phyloP scores from a whole-genome alignment of 2,113 vertebrate genomes.

The Odocoileus hemionus region DNA sequence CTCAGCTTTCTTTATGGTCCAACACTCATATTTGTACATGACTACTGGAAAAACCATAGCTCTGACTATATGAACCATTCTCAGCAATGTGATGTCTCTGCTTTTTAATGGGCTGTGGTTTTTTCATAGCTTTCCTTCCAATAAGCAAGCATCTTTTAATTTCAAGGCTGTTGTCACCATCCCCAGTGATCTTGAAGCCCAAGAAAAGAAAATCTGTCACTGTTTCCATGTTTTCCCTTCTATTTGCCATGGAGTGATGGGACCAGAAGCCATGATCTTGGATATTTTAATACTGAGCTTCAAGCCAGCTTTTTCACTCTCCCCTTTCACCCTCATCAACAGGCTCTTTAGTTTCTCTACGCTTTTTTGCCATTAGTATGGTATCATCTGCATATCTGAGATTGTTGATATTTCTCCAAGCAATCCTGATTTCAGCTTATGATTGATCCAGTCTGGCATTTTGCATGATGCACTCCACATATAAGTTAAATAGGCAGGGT shows the following conservation, averaged over 20 bases:
- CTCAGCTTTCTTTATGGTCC: neutral
- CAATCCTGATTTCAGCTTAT: neutral
- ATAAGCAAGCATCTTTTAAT: neutral
- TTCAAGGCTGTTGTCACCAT: neutral
- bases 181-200: neutral
- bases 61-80: neutral
- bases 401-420: neutral
- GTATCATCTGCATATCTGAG: neutral
- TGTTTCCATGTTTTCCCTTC: neutral
- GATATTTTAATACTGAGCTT: neutral
- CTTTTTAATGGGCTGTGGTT: neutral
- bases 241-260: neutral
- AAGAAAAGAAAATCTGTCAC: neutral
- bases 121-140: neutral
- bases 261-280: neutral
- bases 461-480: neutral
- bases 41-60: neutral
- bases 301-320: neutral
- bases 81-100: neutral
- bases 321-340: neutral
- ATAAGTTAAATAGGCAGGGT: neutral
- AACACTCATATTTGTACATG: neutral
- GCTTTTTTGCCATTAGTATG: neutral
- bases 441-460: neutral
- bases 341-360: neutral